Base-by-base conservation (phyloP, 2,797 vertebrate genomes). In the Valencia hispanica region DNA sequence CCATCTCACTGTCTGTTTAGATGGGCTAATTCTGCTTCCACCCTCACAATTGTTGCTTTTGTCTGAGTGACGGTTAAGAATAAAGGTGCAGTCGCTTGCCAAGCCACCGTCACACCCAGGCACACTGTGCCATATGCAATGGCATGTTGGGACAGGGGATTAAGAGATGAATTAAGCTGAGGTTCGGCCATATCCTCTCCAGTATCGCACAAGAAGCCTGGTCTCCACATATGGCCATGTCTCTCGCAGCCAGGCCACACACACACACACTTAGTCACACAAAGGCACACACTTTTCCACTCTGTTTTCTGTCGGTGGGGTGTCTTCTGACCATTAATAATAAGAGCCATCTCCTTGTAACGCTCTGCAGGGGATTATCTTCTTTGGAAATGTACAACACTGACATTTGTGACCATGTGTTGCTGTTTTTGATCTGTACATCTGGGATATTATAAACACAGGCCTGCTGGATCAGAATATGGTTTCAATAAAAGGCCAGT, bases 161-260 rank as follows among this genome's bases (percentile, higher is more conserved):
- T 91, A 88, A 88, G 82, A 86, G 79, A 74, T 89, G 86, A 92
- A 86, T 81, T 63, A 79, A 88, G 74, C 75, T 74, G 25, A 80
- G 84, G 75, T 80, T 79, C 57, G 75, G 80, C 85, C 80, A 7
- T 72, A 55, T 91, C 85, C 72, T 86, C 77, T 78, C 41, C 78
- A 82, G 77, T 34, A 75, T 84, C 90, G 66, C 76, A 75, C 80
- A 81, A 83, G 74, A 75, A 73, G 82, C 77, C 85, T 81, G 84
- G 78, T 84, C 78, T 76, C 86, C 80, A 55, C 88, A 89, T 90
- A 92, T 91, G 88, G 84, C 83, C 82, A 70, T 25, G 78, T 74
- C 77, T 81, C 78, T 75, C 45, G n/a, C 71, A 78, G 80, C 77
- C 81, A 71, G 74, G 68, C 69, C 74, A 80, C 70, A 83, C 70